Evolutionary conservation across 1,140 invertebrate species (phyloP).

Genomic region (Atta texana): DNA sequence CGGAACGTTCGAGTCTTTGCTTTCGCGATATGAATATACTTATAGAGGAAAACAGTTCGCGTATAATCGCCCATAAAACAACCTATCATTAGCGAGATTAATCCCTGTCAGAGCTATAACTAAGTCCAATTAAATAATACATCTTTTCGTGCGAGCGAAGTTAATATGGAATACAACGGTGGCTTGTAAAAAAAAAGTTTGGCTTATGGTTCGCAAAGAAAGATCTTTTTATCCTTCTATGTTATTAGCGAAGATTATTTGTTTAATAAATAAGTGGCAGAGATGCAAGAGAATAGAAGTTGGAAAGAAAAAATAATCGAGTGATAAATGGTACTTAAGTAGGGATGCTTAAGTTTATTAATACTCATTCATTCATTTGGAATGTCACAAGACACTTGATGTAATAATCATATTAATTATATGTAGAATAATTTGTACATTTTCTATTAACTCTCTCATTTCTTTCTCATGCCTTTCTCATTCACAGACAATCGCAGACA

Average conservation of each 20-base stretch:
- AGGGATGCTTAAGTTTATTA: neutral
- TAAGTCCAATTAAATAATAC: neutral
- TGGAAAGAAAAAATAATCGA: neutral
- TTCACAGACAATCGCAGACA: neutral
- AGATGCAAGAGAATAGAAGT: neutral
- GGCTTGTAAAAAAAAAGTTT: neutral
- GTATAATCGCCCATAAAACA: constrained; percentile 48
- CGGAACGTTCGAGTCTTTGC: constrained; percentile 38
- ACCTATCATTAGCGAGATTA: constrained; percentile 53
- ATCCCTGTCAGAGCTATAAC: constrained; percentile 8
- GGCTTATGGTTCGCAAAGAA: neutral
- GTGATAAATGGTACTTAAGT: neutral
- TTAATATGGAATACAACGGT: neutral
- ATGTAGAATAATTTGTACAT: neutral
- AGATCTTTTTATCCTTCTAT: constrained; percentile 20
- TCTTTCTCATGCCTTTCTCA: neutral
- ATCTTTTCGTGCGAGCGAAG: neutral
- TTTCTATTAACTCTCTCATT: neutral
- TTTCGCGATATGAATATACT: constrained; percentile 56
- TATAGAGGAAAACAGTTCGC: constrained; percentile 40
- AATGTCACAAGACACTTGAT: neutral
- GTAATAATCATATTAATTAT: constrained; percentile 7
- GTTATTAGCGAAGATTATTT: neutral
- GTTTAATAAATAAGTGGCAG: neutral
- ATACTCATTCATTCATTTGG: neutral